Percentiles rank a stretch among this genome's conserved stretches.
Conservation (phyloP, 2,113 vertebrate genomes). For the Melospiza melodia region DNA sequence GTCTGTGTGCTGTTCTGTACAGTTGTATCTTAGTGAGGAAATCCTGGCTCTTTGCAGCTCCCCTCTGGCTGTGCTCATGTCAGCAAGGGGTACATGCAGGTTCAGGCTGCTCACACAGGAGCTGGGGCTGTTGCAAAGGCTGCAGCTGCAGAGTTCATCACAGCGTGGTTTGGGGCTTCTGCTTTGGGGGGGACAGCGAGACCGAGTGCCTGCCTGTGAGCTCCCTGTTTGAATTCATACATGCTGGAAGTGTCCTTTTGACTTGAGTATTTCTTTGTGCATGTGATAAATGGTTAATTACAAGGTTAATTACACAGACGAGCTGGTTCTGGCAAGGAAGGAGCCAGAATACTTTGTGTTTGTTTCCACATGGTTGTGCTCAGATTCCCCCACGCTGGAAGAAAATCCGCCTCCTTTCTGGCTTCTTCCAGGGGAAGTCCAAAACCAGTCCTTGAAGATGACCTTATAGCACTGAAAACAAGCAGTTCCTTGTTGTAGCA, state of each 20-base stretch:
- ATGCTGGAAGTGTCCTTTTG: not conserved
- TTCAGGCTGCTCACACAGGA: not conserved
- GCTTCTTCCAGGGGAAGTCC: slow-evolving; percentile 53
- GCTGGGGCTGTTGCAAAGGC: not conserved
- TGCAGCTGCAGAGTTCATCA: fast-evolving
- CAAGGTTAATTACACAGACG: not conserved
- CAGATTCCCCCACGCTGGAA: slow-evolving; percentile 1
- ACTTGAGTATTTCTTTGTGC: not conserved
- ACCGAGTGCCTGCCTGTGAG: not conserved
- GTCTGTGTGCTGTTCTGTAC: not conserved
- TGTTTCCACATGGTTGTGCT: slow-evolving; percentile 13
- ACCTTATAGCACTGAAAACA: slow-evolving; percentile 63
- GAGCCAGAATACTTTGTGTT: not conserved
- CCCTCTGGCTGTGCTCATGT: not conserved
- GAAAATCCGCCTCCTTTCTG: slow-evolving; percentile 32
- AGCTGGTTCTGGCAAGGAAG: not conserved
- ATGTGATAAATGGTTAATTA: slow-evolving; percentile 27
- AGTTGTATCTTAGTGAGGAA: fast-evolving
- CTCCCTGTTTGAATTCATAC: not conserved
- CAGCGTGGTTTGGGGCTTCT: not conserved
- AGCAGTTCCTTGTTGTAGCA: slow-evolving; percentile 20
- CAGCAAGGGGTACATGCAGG: not conserved
- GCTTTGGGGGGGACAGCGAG: not conserved
- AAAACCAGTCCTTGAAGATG: slow-evolving; percentile 50
- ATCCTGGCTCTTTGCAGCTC: not conserved